Evolutionary conservation across 2,797 vertebrate genomes (phyloP).

Genomic region (Eutrigla gurnardus): DNA sequence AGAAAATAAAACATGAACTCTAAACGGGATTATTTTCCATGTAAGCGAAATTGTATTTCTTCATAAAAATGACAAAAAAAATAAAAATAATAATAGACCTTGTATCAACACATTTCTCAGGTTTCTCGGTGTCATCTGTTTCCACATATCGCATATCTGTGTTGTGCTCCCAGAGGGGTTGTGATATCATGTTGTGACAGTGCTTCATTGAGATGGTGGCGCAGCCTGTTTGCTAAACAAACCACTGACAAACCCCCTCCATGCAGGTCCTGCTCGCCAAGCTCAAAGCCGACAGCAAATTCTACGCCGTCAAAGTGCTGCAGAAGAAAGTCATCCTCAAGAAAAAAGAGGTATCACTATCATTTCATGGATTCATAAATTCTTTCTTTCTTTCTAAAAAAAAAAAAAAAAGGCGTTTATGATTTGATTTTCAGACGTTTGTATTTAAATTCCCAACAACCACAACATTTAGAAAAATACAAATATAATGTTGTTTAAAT

Average conservation of each 20-base stretch:
- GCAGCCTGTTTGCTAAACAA: conserved; percentile 66
- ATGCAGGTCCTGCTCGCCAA: conserved; percentile 96
- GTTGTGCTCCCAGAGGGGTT: conserved; percentile 33
- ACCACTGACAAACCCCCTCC: conserved; percentile 59
- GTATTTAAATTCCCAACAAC: neutral
- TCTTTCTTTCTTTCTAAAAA: neutral
- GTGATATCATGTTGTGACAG: conserved; percentile 42
- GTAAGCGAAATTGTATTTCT: neutral
- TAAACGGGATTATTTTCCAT: neutral
- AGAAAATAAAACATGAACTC: neutral
- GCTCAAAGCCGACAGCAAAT: conserved; percentile 91
- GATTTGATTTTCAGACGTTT: neutral
- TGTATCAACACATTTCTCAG: conserved; percentile 35
- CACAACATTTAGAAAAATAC: rapidly evolving
- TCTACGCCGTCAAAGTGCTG: conserved; percentile 97
- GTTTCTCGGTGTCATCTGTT: conserved; percentile 63
- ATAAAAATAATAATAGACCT: neutral
- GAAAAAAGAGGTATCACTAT: conserved; percentile 92
- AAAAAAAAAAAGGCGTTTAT: neutral
- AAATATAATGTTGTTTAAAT: neutral
- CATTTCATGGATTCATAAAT: too few relatives aligned
- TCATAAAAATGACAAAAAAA: neutral
- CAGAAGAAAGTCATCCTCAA: conserved; percentile 98
- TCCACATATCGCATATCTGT: conserved; percentile 55
- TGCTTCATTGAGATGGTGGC: conserved; percentile 49